Base-by-base conservation (phyloP, 2,888 invertebrate species). In the Nasonia oneida region DNA sequence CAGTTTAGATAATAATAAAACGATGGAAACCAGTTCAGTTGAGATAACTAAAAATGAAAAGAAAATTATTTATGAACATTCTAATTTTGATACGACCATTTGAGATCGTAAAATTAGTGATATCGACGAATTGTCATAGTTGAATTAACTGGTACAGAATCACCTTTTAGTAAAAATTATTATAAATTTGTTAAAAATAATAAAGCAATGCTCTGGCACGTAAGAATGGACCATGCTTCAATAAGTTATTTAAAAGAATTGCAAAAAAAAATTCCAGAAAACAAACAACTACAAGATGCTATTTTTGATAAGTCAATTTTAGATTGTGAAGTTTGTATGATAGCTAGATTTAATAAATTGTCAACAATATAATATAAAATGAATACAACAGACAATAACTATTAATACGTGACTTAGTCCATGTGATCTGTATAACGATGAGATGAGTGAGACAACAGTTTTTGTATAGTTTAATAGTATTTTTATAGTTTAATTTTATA, bases 271-370 rank as follows among this genome's bases (percentile, higher is more conserved):
- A 76, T 15, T 42, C 50, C 64, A 23, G 74, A 81, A 33, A 84
- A 47, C 74, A 87, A 82, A 87, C 33, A 74, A 37, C 75, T 87
- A 29, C 61, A 33, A 29, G 6, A 53, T 1, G 53, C 29, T 0
- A 37, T 33, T 18, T 76, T 76, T 33, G 15, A 76, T 37, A 57
- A 76, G 5, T 50, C 53, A 33, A 53, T 76, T 14, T n/a, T 15
- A 53, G 33, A 76, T 61, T 88, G 76, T 67, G 88, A 89, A 87
- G 77, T 83, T 33, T 89, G 88, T 80, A 86, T 86, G 33, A 61
- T 88, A 5, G 64, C 87, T 1, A 89, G 89, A 83, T 81, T 88
- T 57, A 81, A 86, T 71, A 88, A 87, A 81, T 75, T 88, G 82
- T 86, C 88, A n/a, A n/a, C n/a, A n/a, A n/a, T n/a, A n/a, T n/a